Percentiles rank a stretch among this genome's conserved stretches.
Evolutionary conservation across 1,140 invertebrate species (phyloP).

Genomic region (Polyergus mexicanus): DNA sequence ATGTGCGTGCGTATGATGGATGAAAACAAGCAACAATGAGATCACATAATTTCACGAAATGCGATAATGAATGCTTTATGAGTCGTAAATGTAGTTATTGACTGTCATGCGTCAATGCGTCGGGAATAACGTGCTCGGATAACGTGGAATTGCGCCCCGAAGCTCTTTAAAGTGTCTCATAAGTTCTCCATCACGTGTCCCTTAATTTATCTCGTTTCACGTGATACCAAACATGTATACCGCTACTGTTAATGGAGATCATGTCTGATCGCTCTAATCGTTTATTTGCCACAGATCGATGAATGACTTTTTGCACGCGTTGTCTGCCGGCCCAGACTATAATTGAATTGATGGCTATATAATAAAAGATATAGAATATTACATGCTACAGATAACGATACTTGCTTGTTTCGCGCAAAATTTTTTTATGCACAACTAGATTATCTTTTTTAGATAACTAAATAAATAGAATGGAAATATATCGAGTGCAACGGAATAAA

Average conservation of each 20-base stretch:
- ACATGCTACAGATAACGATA: neutral
- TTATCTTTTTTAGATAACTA: neutral
- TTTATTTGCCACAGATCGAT: constrained; percentile 16
- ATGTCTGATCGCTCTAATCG: constrained; percentile 23
- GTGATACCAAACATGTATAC: constrained; percentile 25
- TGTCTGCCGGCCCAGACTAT: neutral
- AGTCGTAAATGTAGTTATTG: neutral
- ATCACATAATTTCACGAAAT: constrained; percentile 36
- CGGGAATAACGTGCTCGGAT: too few species aligned
- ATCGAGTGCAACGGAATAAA: neutral
- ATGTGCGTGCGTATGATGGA: constrained; percentile 20
- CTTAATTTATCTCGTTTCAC: neutral
- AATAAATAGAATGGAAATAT: neutral
- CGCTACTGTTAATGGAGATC: constrained; percentile 21
- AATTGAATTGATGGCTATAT: constrained; percentile 5
- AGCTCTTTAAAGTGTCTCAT: neutral
- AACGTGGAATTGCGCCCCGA: neutral
- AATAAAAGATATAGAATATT: constrained; percentile 23
- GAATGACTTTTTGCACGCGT: neutral
- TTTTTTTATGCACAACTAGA: neutral
- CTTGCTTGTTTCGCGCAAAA: neutral
- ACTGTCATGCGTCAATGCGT: neutral
- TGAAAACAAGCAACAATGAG: constrained; percentile 8
- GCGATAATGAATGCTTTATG: constrained; percentile 39
- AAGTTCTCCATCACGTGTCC: neutral